phyloP scores from a whole-genome alignment of 2,797 vertebrate genomes.

The Varecia variegata region DNA sequence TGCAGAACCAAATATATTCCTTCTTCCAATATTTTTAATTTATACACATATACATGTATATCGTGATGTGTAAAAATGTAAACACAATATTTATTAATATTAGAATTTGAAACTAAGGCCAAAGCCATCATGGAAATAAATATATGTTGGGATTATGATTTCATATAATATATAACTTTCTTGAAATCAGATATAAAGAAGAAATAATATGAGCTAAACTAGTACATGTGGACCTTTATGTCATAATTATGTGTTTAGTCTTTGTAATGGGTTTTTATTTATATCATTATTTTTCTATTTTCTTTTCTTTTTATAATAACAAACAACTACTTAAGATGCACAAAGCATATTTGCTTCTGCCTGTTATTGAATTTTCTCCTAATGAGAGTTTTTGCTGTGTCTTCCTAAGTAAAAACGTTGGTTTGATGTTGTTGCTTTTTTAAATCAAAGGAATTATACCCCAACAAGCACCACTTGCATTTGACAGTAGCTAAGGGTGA shows the following conservation, averaged over 20 bases:
- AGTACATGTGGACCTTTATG: constrained; percentile 34
- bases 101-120: constrained; percentile 1
- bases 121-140: background rate
- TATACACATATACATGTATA: background rate
- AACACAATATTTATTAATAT: background rate
- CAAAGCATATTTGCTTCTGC: constrained; percentile 17
- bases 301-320: constrained; percentile 26
- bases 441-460: constrained; percentile 59
- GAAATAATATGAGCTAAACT: constrained; percentile 45
- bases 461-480: constrained; percentile 24
- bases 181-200: constrained; percentile 55
- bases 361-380: constrained; percentile 63
- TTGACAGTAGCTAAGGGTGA: constrained; percentile 64
- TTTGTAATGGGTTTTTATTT: constrained; percentile 51
- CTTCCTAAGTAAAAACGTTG: constrained; percentile 53
- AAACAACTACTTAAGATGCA: constrained; percentile 22
- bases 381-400: constrained; percentile 51
- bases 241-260: background rate
- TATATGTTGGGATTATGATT: background rate
- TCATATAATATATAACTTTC: constrained; percentile 1
- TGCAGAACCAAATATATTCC: background rate
- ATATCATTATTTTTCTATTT: background rate
- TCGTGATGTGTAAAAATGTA: background rate
- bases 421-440: constrained; percentile 60
- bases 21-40: constrained; percentile 26